Evolutionary conservation across 2,797 vertebrate genomes (phyloP).

Genomic region (Ptychadena robeensis): DNA sequence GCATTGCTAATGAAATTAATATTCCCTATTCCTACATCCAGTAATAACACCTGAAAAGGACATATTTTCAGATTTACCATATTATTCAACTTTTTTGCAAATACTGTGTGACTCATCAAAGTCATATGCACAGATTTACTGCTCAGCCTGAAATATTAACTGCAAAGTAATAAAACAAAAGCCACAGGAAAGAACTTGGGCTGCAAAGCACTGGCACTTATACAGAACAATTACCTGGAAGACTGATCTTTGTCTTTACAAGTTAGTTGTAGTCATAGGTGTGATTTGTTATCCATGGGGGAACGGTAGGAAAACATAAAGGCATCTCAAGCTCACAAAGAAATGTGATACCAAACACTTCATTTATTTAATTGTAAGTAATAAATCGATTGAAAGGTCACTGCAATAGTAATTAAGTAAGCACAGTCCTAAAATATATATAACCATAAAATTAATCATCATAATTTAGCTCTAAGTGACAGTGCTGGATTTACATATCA

Average conservation of each 20-base stretch:
- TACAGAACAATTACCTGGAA: slow-evolving; percentile 33
- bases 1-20: neutral
- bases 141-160: slow-evolving; percentile 13
- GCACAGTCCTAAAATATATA: slow-evolving; percentile 6
- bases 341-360: slow-evolving; percentile 45
- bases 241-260: slow-evolving; percentile 9
- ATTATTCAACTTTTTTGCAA: neutral
- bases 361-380: slow-evolving; percentile 32
- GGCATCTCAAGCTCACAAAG: slow-evolving; percentile 3
- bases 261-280: slow-evolving; percentile 41
- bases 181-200: slow-evolving; percentile 16
- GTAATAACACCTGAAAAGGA: neutral
- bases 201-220: slow-evolving; percentile 18
- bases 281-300: slow-evolving; percentile 39
- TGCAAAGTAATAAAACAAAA: slow-evolving; percentile 34
- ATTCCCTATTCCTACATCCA: neutral
- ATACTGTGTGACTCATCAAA: slow-evolving; percentile 19
- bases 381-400: slow-evolving; percentile 9
- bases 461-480: neutral
- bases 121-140: neutral
- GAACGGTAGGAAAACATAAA: slow-evolving; percentile 32
- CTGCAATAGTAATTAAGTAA: slow-evolving; percentile 19
- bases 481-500: slow-evolving; percentile 24
- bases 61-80: neutral
- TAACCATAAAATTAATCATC: slow-evolving; percentile 5